Evolutionary conservation across 2,797 vertebrate genomes (phyloP).

Genomic region (Fistularia commersonii): DNA sequence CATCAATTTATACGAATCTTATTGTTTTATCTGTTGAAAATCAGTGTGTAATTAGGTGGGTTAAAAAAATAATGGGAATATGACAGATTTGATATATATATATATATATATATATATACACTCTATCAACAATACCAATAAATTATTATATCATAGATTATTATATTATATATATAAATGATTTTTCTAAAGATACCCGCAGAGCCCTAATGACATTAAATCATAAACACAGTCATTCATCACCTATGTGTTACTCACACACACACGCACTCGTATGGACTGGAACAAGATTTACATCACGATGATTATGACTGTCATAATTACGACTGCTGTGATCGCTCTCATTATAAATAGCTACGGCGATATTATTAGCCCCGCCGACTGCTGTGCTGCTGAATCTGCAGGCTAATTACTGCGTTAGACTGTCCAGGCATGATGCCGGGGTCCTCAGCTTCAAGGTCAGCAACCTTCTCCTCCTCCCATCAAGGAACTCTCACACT

Average conservation of each 20-base stretch:
- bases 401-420: slow-evolving; percentile 62
- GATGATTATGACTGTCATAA: slow-evolving; percentile 74
- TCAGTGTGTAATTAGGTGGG: too few species aligned
- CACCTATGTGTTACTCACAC: slow-evolving; percentile 45
- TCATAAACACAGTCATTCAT: slow-evolving; percentile 65
- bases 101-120: too few species aligned
- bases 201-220: slow-evolving; percentile 61
- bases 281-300: slow-evolving; percentile 76
- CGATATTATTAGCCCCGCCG: slow-evolving; percentile 67
- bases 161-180: too few species aligned
- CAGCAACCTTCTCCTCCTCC: slow-evolving; percentile 55
- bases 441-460: slow-evolving; percentile 52
- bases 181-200: slow-evolving; percentile 47
- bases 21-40: too few species aligned
- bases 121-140: too few species aligned
- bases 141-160: too few species aligned
- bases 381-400: slow-evolving; percentile 46
- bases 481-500: slow-evolving; percentile 63
- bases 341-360: slow-evolving; percentile 74
- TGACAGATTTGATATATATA: too few species aligned
- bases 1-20: too few species aligned
- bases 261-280: slow-evolving; percentile 16
- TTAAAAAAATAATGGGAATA: too few species aligned
- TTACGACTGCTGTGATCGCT: slow-evolving; percentile 67
- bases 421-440: slow-evolving; percentile 51